Conservation (phyloP, 2,888 invertebrate species). For the Eristalinus sepulchralis region DNA sequence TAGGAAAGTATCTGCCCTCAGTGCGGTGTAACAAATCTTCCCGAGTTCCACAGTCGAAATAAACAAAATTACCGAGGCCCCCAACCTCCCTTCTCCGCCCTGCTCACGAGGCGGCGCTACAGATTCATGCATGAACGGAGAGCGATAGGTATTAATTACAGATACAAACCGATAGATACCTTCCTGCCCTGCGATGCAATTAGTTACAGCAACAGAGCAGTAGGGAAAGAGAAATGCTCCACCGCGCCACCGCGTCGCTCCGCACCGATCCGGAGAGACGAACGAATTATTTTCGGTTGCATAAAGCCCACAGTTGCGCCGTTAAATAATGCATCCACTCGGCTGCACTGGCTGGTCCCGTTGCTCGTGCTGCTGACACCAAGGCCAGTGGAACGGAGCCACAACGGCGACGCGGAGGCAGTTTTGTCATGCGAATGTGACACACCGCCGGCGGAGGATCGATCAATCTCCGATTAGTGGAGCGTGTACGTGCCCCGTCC, state of each 20-base stretch:
- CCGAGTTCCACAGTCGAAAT: constrained; percentile 50
- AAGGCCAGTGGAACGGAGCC: constrained; percentile 21
- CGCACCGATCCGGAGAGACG: constrained; percentile 1
- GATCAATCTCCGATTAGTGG: constrained; percentile 47
- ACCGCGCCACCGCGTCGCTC: not conserved
- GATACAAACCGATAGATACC: constrained; percentile 26
- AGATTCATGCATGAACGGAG: constrained; percentile 64
- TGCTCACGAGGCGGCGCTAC: constrained; percentile 6
- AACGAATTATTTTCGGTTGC: constrained; percentile 41
- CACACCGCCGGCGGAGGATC: constrained; percentile 11
- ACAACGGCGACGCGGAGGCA: not conserved
- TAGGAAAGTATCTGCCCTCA: constrained; percentile 53
- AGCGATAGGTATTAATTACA: constrained; percentile 61
- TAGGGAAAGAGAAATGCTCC: constrained; percentile 54
- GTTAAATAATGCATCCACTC: not conserved
- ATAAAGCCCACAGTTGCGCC: constrained; percentile 18
- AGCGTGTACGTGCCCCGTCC: constrained; percentile 14
- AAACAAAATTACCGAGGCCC: constrained; percentile 57
- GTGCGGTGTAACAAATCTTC: constrained; percentile 47
- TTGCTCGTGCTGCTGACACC: constrained; percentile 19
- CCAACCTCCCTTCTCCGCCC: not conserved
- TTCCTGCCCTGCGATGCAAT: constrained; percentile 35
- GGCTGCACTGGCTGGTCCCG: not conserved
- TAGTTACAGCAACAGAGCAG: constrained; percentile 47
- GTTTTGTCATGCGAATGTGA: constrained; percentile 35